A percentile compares a stretch with the other conserved stretches of the same genome.
Evolutionary conservation across 1,140 invertebrate species (phyloP).

Genomic region (Octopus sinensis): DNA sequence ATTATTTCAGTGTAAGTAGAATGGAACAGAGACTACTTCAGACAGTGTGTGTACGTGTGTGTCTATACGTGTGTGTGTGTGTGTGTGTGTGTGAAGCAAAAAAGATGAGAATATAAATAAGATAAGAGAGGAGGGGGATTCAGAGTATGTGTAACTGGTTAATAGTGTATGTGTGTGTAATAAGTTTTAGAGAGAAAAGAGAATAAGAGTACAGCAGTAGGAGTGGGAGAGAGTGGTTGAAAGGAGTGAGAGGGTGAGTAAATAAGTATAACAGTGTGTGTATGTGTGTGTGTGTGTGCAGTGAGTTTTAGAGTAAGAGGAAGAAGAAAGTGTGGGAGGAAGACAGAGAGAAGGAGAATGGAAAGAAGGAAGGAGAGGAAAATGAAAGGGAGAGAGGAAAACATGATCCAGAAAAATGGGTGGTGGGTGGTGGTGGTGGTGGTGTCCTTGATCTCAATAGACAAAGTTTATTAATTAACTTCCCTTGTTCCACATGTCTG

Average conservation of each 20-base stretch:
- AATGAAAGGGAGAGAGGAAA: too few relatives aligned
- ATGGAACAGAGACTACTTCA: not conserved
- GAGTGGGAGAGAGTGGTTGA: not conserved
- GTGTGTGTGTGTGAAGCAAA: not conserved
- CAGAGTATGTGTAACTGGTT: too few relatives aligned
- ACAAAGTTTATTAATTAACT: too few relatives aligned
- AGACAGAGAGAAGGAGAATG: not conserved
- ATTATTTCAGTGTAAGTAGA: not conserved
- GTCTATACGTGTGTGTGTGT: not conserved
- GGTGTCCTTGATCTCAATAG: too few relatives aligned
- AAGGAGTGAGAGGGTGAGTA: not conserved
- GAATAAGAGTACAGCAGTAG: not conserved
- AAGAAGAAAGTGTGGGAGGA: not conserved
- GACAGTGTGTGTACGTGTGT: too few relatives aligned
- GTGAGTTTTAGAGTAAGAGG: not conserved
- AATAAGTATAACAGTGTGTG: not conserved
- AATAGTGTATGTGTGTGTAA: too few relatives aligned
- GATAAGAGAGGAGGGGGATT: not conserved
- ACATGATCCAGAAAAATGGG: too few relatives aligned
- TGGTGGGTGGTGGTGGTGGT: too few relatives aligned
- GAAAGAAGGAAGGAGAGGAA: not conserved
- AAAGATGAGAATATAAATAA: not conserved
- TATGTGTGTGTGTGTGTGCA: not conserved
- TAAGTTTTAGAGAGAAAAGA: not conserved
- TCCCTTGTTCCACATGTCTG: too few relatives aligned